Base-by-base conservation (phyloP, 2,888 invertebrate genomes). In the Sturmia bella region DNA sequence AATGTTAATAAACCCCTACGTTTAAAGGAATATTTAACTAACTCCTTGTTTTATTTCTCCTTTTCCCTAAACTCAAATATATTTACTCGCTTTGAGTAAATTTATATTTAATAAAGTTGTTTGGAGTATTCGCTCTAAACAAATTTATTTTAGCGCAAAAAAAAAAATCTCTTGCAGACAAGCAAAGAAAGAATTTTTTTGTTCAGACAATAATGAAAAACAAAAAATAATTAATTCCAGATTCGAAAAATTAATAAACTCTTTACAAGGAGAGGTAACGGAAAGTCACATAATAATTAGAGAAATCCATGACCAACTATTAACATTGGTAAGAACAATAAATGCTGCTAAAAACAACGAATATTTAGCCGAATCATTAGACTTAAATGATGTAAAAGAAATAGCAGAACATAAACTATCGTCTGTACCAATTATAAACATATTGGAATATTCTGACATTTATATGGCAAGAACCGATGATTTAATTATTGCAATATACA, bases 161-260 rank as follows among this genome's bases (percentile, higher is more conserved):
- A n/a, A n/a, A n/a, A n/a, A n/a, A n/a, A n/a, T n/a, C n/a, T n/a
- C n/a, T n/a, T n/a, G n/a, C n/a, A n/a, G n/a, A n/a, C n/a, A n/a
- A n/a, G n/a, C n/a, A n/a, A n/a, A n/a, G n/a, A n/a, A n/a, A n/a
- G n/a, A n/a, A n/a, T n/a, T n/a, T n/a, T n/a, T n/a, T n/a, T n/a
- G n/a, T n/a, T n/a, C n/a, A n/a, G n/a, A n/a, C n/a, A 19, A 54
- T 15, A 54, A 19, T 2, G 54, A 54, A 54, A 19, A 54, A 15
- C 52, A 32, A 32, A 54, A 15, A 54, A 54, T 19, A 54, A 54
- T 54, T 54, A 54, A 56, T 17, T 56, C 56, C 17, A 56, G 24
- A 56, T 56, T 37, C 21, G 56, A 56, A 24, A 39, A 56, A 56
- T 9, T 56, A n/a, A 12, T 56, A 37, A n/a, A 56, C 12, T 52